Conservation (phyloP, 35 echinoderm and acorn worm genomes). For the Strongylocentrotus purpuratus region DNA sequence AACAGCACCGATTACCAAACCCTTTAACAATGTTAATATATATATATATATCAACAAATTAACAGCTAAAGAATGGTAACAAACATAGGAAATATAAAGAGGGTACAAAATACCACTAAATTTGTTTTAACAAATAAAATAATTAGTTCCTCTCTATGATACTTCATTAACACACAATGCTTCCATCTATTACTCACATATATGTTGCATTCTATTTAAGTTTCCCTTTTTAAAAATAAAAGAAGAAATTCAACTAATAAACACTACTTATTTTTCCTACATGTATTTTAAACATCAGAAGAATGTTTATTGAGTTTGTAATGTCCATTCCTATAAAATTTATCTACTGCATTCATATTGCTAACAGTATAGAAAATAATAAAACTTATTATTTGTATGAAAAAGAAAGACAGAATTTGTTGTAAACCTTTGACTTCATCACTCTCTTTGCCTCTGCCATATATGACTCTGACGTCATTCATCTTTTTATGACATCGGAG, state of each 20-base stretch:
- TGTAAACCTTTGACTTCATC: background rate
- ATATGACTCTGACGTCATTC: background rate
- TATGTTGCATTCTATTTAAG: background rate
- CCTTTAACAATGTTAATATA: background rate
- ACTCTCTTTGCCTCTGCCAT: background rate
- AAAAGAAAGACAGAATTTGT: slow-evolving; percentile 10
- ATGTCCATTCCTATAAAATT: background rate
- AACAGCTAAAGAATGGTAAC: background rate
- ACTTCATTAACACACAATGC: background rate
- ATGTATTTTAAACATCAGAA: background rate
- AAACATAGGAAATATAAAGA: background rate
- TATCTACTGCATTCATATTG: background rate
- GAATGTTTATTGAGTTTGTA: background rate
- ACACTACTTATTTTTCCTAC: background rate
- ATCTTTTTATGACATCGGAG: background rate
- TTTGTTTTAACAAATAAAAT: background rate
- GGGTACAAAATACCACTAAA: no score
- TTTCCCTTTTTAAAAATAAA: background rate
- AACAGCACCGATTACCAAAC: background rate
- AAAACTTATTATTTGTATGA: background rate
- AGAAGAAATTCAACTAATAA: background rate
- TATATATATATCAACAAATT: background rate
- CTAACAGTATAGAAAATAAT: background rate
- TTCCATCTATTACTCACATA: background rate
- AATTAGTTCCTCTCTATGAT: background rate